phyloP scores from a whole-genome alignment of 2,888 invertebrate species.

The Oscheius sp. region DNA sequence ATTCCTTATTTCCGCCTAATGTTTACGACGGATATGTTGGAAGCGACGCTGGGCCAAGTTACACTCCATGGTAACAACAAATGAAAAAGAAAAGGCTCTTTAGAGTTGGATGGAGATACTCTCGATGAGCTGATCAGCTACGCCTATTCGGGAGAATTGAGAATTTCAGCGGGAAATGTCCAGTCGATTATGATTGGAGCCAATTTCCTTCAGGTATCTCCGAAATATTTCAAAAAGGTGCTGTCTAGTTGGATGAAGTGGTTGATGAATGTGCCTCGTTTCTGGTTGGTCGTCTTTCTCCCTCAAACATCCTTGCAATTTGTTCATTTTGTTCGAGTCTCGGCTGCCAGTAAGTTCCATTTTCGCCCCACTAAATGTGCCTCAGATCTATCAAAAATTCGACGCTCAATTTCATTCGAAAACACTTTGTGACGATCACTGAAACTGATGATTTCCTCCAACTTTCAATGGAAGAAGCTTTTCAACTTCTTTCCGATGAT shows the following conservation, averaged over 20 bases:
- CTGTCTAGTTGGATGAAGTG: constrained; percentile 82
- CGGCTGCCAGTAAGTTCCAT: constrained; percentile 22
- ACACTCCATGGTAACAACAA: constrained; percentile 77
- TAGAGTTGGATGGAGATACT: constrained; percentile 79
- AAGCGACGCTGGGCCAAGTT: constrained; percentile 83
- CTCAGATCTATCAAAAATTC: neutral
- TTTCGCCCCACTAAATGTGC: neutral
- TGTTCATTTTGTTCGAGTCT: constrained; percentile 43
- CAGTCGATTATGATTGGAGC: constrained; percentile 86
- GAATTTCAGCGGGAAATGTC: constrained; percentile 80
- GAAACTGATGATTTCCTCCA: constrained; percentile 81
- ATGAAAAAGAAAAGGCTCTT: constrained; percentile 69
- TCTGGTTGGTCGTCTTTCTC: constrained; percentile 75
- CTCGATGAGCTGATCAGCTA: constrained; percentile 79
- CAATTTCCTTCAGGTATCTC: constrained; percentile 68
- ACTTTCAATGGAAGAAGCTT: constrained; percentile 37
- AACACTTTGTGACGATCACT: constrained; percentile 82
- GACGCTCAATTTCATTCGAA: constrained; percentile 74
- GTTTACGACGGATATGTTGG: constrained; percentile 88
- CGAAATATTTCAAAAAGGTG: constrained; percentile 71
- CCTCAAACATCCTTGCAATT: constrained; percentile 46
- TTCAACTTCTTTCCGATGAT: constrained; percentile 79
- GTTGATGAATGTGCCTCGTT: constrained; percentile 85
- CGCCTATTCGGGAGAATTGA: constrained; percentile 83
- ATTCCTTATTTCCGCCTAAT: constrained; percentile 87